Base-by-base conservation (phyloP, 2,797 vertebrate genomes). In the Poecilia picta region DNA sequence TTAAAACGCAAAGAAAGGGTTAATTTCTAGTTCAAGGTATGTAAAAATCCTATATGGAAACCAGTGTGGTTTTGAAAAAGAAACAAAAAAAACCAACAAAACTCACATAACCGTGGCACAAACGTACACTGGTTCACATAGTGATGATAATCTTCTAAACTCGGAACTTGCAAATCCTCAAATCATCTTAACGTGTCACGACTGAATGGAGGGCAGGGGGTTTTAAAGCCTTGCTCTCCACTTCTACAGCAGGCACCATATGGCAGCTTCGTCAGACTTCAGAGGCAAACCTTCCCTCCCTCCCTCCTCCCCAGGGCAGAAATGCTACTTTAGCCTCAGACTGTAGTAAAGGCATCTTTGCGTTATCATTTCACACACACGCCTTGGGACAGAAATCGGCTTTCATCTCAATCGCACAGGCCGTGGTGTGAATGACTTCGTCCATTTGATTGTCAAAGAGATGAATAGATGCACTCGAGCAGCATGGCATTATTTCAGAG, bases 111-210 rank as follows among this genome's bases (percentile, higher is more conserved):
- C 51, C 71, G 31, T 1, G 23, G 47, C 51, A 73, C 71, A 64
- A 78, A 74, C 72, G 46, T 77, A 73, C 83, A 28, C 25, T 0
- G 23, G 80, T 83, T 83, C 80, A 82, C 72, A 85, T 16, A 3
- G 33, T 36, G 76, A 87, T 83, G 47, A 79, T 89, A 89, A 90
- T 92, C 89, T 80, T 47, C 75, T 87, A 73, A 75, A 20, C 73
- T 59, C 79, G 41, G 33, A 79, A 79, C 82, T 83, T 85, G 73
- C 76, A 90, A 91, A 90, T 92, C 84, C 86, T 85, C 85, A 82
- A 85, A 89, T 89, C 59, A 86, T 85, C 83, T 87, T 84, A 85
- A 90, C 87, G 80, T 25, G 23, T 80, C 77, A 70, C 33, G 62
- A 83, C 46, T 6, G 20, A 51, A 68, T 4, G 59, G n/a, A 64